A percentile compares a stretch with the other conserved stretches of the same genome.
These are phyloP conservation scores for Charina bottae DNA, from an alignment of 2,113 vertebrate species.

Conservation along the genomic window DNA sequence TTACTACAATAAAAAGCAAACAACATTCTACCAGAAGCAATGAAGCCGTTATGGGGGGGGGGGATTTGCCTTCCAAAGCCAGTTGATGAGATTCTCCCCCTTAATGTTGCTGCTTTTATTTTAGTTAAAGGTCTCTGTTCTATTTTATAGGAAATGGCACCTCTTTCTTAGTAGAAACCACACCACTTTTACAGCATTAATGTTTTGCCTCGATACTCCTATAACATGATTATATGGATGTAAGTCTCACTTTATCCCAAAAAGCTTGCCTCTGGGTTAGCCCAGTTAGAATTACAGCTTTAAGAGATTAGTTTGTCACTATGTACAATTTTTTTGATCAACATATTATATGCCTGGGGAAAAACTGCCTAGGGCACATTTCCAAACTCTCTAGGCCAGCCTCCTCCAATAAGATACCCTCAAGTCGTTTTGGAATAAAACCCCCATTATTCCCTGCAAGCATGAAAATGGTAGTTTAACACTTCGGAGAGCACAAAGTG, in stretches of 20 bases:
- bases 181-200: no score
- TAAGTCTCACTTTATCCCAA: not conserved
- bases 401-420: not conserved
- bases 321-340: not conserved
- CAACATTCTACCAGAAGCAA: not conserved
- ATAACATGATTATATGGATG: not conserved
- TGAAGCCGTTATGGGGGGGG: not conserved
- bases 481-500: not conserved
- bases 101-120: not conserved
- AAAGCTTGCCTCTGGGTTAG: not conserved
- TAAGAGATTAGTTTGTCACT: not conserved
- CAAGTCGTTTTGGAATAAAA: not conserved
- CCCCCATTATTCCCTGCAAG: not conserved
- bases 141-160: not conserved
- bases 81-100: not conserved
- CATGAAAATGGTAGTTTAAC: not conserved
- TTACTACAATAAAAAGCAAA: not conserved
- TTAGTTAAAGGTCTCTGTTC: not conserved
- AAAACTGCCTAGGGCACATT: not conserved
- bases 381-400: not conserved
- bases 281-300: not conserved
- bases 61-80: not conserved
- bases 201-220: no score
- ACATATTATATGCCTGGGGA: not conserved
- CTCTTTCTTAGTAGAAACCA: no score